Conservation (phyloP, 2,113 vertebrate species). For the Chrysochloris asiatica region DNA sequence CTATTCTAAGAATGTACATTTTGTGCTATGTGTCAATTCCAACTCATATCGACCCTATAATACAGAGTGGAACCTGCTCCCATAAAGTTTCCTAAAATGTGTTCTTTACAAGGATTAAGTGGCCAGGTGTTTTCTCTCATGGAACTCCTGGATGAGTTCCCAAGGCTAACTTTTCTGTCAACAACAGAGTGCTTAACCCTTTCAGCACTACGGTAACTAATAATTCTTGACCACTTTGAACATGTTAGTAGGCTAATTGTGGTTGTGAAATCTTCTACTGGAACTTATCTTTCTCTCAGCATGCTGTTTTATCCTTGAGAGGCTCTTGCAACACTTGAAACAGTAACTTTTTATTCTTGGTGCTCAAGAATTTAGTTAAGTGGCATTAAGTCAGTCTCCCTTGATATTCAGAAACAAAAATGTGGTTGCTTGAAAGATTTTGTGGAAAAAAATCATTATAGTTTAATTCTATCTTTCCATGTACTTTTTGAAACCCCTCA, state of each 20-base stretch:
- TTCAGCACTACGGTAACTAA: neutral
- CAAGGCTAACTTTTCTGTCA: neutral
- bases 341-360: neutral
- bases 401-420: slow-evolving; percentile 39
- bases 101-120: neutral
- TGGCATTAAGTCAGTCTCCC: neutral
- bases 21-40: neutral
- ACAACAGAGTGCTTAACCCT: neutral
- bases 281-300: no score
- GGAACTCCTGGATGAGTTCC: neutral
- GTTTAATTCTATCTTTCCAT: no score
- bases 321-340: neutral
- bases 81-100: neutral
- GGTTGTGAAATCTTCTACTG: no score
- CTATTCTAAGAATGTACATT: neutral
- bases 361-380: neutral
- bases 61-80: neutral
- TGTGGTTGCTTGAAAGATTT: no score
- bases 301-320: neutral
- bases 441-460: no score
- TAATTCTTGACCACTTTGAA: no score
- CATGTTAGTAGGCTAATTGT: no score
- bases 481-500: no score
- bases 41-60: neutral
- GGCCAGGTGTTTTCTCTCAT: neutral